Conservation (phyloP, 2,888 invertebrate species). For the Gandaritis pyraliata region DNA sequence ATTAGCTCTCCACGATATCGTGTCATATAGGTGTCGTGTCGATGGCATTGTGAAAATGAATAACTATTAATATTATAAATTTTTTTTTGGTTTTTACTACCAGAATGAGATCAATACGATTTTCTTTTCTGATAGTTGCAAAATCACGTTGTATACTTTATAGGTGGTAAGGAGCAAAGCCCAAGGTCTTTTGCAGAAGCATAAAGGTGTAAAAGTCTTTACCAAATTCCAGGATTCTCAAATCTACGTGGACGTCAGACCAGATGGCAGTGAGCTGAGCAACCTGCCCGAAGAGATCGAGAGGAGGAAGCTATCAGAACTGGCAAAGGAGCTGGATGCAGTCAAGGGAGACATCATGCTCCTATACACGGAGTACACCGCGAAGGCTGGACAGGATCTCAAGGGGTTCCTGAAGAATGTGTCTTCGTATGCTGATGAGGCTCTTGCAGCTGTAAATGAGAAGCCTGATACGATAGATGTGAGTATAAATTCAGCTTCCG, state of each 20-base stretch:
- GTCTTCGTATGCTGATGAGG: conserved; percentile 52
- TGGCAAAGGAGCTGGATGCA: conserved; percentile 55
- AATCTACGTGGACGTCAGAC: conserved; percentile 40
- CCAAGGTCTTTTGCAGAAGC: too few relatives aligned
- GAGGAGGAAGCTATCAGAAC: conserved; percentile 57
- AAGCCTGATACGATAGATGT: conserved; percentile 52
- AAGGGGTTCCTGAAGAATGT: conserved; percentile 63
- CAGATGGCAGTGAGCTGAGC: conserved; percentile 21
- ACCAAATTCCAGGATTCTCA: conserved; percentile 47
- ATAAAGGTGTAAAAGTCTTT: neutral
- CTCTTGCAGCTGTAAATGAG: conserved; percentile 42
- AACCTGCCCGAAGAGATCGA: conserved; percentile 51
- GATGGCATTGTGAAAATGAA: too few relatives aligned
- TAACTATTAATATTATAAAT: too few relatives aligned
- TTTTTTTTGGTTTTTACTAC: too few relatives aligned
- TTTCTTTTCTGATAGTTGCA: too few relatives aligned
- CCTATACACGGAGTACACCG: conserved; percentile 70
- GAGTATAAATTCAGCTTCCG: conserved; percentile 36
- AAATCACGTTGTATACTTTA: too few relatives aligned
- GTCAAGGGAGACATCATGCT: conserved; percentile 62
- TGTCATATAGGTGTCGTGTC: too few relatives aligned
- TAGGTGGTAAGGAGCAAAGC: too few relatives aligned
- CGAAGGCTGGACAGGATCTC: conserved; percentile 59
- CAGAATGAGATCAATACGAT: too few relatives aligned
- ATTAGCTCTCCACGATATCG: too few relatives aligned